A percentile compares a stretch with the other conserved stretches of the same genome.
phyloP scores from a whole-genome alignment of 2,797 vertebrate species.

The Neosilurus mollespiculum region DNA sequence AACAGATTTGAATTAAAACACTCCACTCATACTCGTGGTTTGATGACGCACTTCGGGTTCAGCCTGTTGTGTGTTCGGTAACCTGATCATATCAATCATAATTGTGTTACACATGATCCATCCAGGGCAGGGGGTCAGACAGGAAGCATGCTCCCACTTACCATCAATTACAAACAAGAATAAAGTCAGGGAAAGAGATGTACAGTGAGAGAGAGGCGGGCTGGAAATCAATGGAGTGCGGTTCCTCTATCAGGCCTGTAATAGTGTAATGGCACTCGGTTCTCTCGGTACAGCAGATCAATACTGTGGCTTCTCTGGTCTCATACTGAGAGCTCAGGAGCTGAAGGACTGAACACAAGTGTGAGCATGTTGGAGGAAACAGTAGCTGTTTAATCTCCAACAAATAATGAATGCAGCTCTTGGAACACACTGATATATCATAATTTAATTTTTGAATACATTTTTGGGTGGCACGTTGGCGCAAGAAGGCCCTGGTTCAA shows the following conservation, averaged over 20 bases:
- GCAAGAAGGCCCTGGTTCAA: no score
- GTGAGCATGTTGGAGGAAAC: not conserved
- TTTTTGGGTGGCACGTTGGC: not conserved
- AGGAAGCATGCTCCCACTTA: constrained; percentile 87
- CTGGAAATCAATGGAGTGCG: constrained; percentile 83
- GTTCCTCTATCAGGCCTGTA: constrained; percentile 87
- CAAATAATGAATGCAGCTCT: not conserved
- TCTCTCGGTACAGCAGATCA: constrained; percentile 80
- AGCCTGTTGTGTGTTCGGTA: constrained; percentile 74
- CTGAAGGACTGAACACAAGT: constrained; percentile 54
- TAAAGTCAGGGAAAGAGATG: constrained; percentile 54
- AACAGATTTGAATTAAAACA: not conserved
- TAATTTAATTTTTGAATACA: not conserved
- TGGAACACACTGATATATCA: not conserved
- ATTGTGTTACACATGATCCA: constrained; percentile 93
- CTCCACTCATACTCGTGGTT: constrained; percentile 5
- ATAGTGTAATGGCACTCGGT: constrained; percentile 82
- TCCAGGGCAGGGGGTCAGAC: constrained; percentile 88
- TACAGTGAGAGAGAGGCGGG: constrained; percentile 64
- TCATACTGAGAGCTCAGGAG: constrained; percentile 69
- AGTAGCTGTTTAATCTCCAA: constrained; percentile 8
- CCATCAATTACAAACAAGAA: constrained; percentile 89
- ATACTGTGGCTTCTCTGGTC: constrained; percentile 78
- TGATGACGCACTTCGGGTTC: constrained; percentile 71
- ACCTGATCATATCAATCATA: constrained; percentile 93